Percentiles rank a stretch among this genome's conserved stretches.
These are phyloP conservation scores for Drosophila cognata DNA, from an alignment of 2,888 invertebrate species.

Conservation along the genomic window DNA sequence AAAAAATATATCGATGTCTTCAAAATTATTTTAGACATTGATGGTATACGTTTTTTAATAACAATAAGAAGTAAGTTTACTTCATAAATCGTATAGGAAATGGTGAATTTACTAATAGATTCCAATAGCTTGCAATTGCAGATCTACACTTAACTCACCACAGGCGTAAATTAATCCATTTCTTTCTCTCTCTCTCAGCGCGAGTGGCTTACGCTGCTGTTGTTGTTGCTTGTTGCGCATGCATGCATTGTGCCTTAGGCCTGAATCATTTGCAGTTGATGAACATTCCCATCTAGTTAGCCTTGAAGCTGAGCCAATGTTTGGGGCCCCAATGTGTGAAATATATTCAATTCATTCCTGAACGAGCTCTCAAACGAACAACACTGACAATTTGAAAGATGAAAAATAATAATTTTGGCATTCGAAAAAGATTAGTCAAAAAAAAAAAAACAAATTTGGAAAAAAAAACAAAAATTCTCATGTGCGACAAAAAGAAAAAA, in stretches of 20 bases:
- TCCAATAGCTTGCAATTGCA: neutral
- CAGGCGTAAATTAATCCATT: neutral
- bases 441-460: too few relatives aligned
- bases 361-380: too few relatives aligned
- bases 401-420: too few relatives aligned
- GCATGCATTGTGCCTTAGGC: neutral
- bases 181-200: slow-evolving; percentile 2
- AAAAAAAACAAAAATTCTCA: too few relatives aligned
- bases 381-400: too few relatives aligned
- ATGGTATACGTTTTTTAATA: neutral
- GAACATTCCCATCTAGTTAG: slow-evolving; percentile 9
- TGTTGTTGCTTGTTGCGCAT: slow-evolving; percentile 12
- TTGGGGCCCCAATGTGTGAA: too few relatives aligned
- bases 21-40: neutral
- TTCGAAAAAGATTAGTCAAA: too few relatives aligned
- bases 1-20: neutral
- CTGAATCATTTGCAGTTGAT: neutral
- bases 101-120: neutral
- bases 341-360: neutral
- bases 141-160: neutral
- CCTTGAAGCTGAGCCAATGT: neutral
- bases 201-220: slow-evolving; percentile 2
- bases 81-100: neutral
- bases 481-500: too few relatives aligned
- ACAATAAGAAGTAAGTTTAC: neutral